Evolutionary conservation across 2,797 vertebrate species (phyloP).

Genomic region (Salmo trutta): DNA sequence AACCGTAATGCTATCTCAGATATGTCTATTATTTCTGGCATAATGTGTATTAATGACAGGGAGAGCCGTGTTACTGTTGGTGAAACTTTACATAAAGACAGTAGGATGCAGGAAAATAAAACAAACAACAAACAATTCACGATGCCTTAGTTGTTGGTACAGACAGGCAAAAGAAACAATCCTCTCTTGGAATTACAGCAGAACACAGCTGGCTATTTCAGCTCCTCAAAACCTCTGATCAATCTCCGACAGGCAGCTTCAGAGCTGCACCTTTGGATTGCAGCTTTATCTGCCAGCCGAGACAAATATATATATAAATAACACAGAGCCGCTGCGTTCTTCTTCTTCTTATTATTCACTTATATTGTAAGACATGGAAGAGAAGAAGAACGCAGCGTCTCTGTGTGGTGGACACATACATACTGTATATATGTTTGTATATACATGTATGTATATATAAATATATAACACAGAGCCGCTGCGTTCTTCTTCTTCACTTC

Average conservation of each 20-base stretch:
- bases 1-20: neutral
- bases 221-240: conserved; percentile 10
- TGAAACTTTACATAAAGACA: neutral
- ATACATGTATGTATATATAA: too few relatives aligned
- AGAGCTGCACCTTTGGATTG: neutral
- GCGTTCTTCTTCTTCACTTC: conserved; percentile 10
- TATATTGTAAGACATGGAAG: conserved; percentile 8
- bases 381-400: conserved; percentile 11
- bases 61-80: neutral
- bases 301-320: too few relatives aligned
- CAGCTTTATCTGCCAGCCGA: conserved; percentile 13
- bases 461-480: neutral
- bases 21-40: neutral
- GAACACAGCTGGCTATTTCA: neutral
- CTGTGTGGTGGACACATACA: conserved; percentile 11
- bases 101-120: neutral
- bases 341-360: too few relatives aligned
- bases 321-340: too few relatives aligned
- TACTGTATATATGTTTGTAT: too few relatives aligned
- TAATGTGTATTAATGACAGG: neutral
- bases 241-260: conserved; percentile 16
- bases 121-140: neutral
- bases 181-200: neutral
- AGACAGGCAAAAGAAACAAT: conserved; percentile 6
- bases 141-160: neutral